Percentiles rank a stretch among this genome's conserved stretches.
phyloP scores from a whole-genome alignment of 2,888 invertebrate species.

The Polymixis flavicincta region DNA sequence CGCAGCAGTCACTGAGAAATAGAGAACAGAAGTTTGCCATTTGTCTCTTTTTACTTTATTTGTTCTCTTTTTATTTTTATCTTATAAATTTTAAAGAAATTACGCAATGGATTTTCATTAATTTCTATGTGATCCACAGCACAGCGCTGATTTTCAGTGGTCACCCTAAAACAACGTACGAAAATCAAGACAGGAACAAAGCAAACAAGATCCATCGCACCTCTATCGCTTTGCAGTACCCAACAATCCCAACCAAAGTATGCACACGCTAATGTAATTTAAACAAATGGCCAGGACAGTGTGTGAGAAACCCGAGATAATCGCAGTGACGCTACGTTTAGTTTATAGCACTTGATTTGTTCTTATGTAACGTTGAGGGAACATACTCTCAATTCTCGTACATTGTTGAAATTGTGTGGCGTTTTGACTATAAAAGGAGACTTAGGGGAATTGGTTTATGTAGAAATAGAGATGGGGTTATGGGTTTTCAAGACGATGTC shows the following conservation, averaged over 20 bases:
- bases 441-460: not conserved
- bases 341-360: conserved; percentile 80
- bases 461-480: not conserved
- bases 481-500: not conserved
- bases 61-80: too few species aligned
- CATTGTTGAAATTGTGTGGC: conserved; percentile 34
- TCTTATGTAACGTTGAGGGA: conserved; percentile 56
- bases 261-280: conserved; percentile 89
- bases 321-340: conserved; percentile 78
- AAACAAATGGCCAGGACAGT: conserved; percentile 88
- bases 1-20: too few species aligned
- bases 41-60: too few species aligned
- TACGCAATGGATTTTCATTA: too few species aligned
- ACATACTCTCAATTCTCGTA: conserved; percentile 38
- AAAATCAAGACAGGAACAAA: too few species aligned
- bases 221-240: conserved; percentile 39
- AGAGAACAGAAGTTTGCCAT: too few species aligned
- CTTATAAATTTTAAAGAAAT: too few species aligned
- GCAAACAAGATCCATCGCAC: not conserved
- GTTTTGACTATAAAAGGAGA: conserved; percentile 36
- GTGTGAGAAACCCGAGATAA: conserved; percentile 88
- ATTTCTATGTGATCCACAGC: too few species aligned
- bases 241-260: conserved; percentile 68
- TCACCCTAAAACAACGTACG: too few species aligned
- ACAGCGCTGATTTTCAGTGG: too few species aligned